phyloP scores from a whole-genome alignment of 2,113 vertebrate species.

The Mormyrus iriodes region DNA sequence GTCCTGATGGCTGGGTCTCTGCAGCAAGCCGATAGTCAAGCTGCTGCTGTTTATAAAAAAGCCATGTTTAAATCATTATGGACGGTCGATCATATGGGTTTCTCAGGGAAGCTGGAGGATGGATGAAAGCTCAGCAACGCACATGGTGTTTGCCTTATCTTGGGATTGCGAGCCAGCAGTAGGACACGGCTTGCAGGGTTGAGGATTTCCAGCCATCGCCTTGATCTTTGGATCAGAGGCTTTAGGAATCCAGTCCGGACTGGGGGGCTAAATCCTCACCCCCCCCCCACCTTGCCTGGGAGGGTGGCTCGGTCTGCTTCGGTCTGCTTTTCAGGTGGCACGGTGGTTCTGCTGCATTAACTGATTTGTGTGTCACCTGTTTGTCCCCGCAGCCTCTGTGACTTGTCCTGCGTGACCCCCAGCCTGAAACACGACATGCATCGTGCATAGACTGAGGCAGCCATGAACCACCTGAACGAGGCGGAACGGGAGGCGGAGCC shows the following conservation, averaged over 20 bases:
- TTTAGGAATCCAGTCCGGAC: neutral
- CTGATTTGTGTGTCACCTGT: neutral
- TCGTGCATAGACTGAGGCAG: constrained; percentile 56
- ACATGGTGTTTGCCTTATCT: neutral
- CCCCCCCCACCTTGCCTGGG: neutral
- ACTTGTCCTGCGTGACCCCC: constrained; percentile 20
- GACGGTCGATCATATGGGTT: neutral
- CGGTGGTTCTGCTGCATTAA: neutral
- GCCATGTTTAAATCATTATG: neutral
- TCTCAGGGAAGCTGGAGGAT: neutral
- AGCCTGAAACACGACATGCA: constrained; percentile 55
- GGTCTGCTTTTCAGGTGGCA: neutral
- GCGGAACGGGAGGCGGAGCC: constrained; percentile 63
- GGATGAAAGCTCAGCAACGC: neutral
- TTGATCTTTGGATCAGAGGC: neutral
- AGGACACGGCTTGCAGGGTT: neutral
- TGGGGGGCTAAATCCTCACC: neutral
- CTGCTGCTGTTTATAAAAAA: neutral
- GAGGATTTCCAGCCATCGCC: neutral
- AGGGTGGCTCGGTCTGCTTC: neutral
- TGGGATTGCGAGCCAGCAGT: neutral
- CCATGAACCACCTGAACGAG: constrained; percentile 79
- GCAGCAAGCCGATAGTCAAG: neutral
- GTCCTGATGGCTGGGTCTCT: neutral
- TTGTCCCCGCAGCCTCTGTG: constrained; percentile 29